A percentile compares a stretch with the other conserved stretches of the same genome.
Evolutionary conservation across 2,113 vertebrate genomes (phyloP).

Genomic region (Notechis scutatus): DNA sequence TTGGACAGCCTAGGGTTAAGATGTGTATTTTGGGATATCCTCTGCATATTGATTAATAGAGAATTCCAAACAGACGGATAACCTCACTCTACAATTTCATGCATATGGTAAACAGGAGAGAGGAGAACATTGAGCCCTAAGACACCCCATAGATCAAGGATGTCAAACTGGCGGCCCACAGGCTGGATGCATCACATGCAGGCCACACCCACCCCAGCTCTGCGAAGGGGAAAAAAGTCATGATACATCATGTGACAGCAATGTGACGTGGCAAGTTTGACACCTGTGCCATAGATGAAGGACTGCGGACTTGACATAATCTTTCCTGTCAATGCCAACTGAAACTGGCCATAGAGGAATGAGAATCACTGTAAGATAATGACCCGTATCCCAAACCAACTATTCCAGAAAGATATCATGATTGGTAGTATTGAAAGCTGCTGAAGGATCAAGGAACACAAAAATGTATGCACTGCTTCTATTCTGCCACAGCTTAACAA

Average conservation of each 20-base stretch:
- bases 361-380: background rate
- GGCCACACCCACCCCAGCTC: too few relatives aligned
- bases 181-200: too few relatives aligned
- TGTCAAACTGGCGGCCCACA: too few relatives aligned
- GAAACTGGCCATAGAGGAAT: background rate
- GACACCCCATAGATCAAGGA: background rate
- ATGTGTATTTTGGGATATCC: background rate
- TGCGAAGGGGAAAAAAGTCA: too few relatives aligned
- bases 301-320: background rate
- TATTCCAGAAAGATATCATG: background rate
- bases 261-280: too few relatives aligned
- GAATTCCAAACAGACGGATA: background rate
- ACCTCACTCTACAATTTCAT: background rate
- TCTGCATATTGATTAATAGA: background rate
- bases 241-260: fast-evolving
- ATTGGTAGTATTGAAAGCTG: background rate
- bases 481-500: background rate
- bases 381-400: background rate
- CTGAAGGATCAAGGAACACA: background rate
- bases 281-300: background rate
- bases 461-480: background rate
- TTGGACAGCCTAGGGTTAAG: background rate
- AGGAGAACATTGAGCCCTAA: background rate
- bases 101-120: background rate
- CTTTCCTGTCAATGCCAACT: background rate